phyloP scores from a whole-genome alignment of 2,797 vertebrate species.

The Jordanella pulchra region DNA sequence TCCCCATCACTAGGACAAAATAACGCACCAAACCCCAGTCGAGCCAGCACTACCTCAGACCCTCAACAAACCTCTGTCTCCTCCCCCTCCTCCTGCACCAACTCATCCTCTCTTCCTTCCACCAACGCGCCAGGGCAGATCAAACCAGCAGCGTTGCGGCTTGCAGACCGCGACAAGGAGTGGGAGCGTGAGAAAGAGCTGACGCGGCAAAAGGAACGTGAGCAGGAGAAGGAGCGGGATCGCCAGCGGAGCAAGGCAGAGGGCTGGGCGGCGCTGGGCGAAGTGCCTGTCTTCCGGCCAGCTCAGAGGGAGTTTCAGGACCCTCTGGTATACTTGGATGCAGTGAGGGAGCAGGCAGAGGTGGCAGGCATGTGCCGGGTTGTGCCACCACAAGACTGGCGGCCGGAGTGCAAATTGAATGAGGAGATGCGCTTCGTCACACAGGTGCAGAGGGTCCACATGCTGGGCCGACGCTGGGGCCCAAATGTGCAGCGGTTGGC shows the following conservation, averaged over 20 bases:
- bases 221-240: slow-evolving; percentile 81
- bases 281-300: slow-evolving; percentile 90
- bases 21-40: slow-evolving; percentile 84
- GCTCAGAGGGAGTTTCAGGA: slow-evolving; percentile 94
- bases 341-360: slow-evolving; percentile 91
- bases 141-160: slow-evolving; percentile 81
- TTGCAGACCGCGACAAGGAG: slow-evolving; percentile 72
- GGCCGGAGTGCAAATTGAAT: slow-evolving; percentile 98
- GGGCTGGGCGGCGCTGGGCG: slow-evolving; percentile 87
- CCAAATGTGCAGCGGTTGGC: slow-evolving; percentile 97
- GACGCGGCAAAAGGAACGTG: slow-evolving; percentile 79
- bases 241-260: slow-evolving; percentile 81
- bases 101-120: slow-evolving; percentile 69
- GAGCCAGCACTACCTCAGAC: slow-evolving; percentile 90
- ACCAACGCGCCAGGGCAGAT: slow-evolving; percentile 73
- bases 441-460: slow-evolving; percentile 97
- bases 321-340: slow-evolving; percentile 94
- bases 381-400: slow-evolving; percentile 93
- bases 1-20: slow-evolving; percentile 85
- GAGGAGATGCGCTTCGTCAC: slow-evolving; percentile 99
- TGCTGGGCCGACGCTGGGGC: slow-evolving; percentile 98
- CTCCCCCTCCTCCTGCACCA: slow-evolving; percentile 68
- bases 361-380: slow-evolving; percentile 93
- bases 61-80: slow-evolving; percentile 84
- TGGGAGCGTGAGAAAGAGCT: slow-evolving; percentile 74